Base-by-base conservation (phyloP, 2,888 invertebrate genomes). In the Temnothorax unifasciatus region DNA sequence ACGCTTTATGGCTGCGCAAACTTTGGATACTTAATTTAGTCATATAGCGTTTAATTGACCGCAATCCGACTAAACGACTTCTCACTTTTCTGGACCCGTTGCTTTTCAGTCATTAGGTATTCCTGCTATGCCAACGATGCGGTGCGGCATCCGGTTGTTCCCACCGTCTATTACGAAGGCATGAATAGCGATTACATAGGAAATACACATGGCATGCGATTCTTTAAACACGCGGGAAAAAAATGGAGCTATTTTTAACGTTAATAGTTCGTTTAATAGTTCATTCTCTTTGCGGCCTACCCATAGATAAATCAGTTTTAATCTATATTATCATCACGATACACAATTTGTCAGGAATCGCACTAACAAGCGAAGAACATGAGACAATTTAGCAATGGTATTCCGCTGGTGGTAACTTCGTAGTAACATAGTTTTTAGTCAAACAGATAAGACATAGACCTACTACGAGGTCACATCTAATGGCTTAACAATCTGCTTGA, bases 141-240 rank as follows among this genome's bases (percentile, higher is more conserved):
- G 89, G 85, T 74, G 82, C 73, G 87, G 85, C 84, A 90, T 90
- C 89, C 90, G 89, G 85, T 85, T 77, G 79, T 88, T 88, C 85
- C 66, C 86, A 85, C 71, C 71, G 82, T 69, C 69, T 74, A 85
- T 91, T 90, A 87, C 86, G 85, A 90, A 87, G 89, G 76, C 85
- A 74, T 81, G 79, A 85, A 86, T 25, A 87, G 86, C 44, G 85
- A 82, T 83, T 59, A 76, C 76, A 79, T 29, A 75, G 82, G 18
- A 25, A 76, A 61, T 87, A 87, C 86, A 68, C 69, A 59, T 66
- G 63, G 50, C 63, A 79, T 15, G 44, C 29, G 21, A 71, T 69
- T 79, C 34, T 34, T 34, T 34, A 44, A 69, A 69, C 21, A 21
- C 15, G 44, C 57, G 47, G 8, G 13, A 59, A 59, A 52, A 52